Evolutionary conservation across 2,797 vertebrate genomes (phyloP), one percentile per base, ranked within the genome.

Genomic region (Moxostoma hubbsi): DNA sequence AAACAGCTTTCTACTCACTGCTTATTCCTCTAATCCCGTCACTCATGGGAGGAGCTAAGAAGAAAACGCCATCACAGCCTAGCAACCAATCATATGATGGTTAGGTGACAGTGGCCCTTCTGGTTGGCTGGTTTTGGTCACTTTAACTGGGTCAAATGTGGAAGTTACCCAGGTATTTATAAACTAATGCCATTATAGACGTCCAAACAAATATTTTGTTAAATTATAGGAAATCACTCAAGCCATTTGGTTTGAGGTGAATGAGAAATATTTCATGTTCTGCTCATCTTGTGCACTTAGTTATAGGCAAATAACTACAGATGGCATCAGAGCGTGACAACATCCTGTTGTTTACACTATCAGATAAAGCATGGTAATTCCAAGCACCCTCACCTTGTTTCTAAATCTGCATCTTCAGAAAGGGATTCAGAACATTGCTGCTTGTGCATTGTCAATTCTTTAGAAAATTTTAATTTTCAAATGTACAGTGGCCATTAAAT

Each of bases 11-110:
- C n/a, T n/a, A n/a, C n/a, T n/a, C n/a, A n/a, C n/a, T 90, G 85
- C 77, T 85, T 91, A 92, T 91, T 84, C 86, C 75, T 70, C 54
- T 85, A 86, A 86, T 86, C 76, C 81, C 36, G 86, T 94, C 92
- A 92, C 91, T 85, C 87, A 93, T 92, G 86, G 90, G 90, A 87
- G 89, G 90, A 77, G 78, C 86, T 76, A 66, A 54, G 73, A 85
- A 71, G 85, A 77, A 89, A 86, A 73, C 9, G 10, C 12, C 43
- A 10, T 83, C 55, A 73, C 80, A 80, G 75, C 78, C 12, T 73
- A 71, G 59, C 46, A 12, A 71, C 92, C 89, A 93, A 92, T 94
- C 85, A 49, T 46, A 69, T 62, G 47, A 63, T 15, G 73, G 8
- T 45, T 46, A 61, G 12, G 45, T 77, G 51, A 51, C 45, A 63